Conservation (phyloP, 2,888 invertebrate species). For the Rhogogaster chlorosoma region DNA sequence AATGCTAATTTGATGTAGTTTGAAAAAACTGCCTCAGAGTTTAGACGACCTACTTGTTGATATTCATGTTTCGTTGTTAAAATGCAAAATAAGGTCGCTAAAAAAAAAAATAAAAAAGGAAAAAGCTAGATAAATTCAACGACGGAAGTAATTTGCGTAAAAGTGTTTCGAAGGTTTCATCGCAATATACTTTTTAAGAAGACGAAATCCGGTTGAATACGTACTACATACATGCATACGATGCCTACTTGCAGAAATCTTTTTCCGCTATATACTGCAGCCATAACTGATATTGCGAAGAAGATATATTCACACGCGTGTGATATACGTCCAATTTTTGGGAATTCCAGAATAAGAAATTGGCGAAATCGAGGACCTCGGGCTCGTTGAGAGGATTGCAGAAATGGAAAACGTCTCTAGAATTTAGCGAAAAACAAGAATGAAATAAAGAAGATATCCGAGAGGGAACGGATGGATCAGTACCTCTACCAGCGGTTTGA, state of each 20-base stretch:
- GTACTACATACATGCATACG: background rate
- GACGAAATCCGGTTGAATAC: background rate
- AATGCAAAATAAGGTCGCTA: conserved; percentile 29
- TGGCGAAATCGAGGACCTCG: background rate
- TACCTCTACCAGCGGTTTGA: conserved; percentile 14
- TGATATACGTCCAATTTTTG: background rate
- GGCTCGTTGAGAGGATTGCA: conserved; percentile 9
- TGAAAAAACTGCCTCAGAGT: conserved; percentile 14
- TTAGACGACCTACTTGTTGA: conserved; percentile 37
- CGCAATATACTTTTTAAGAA: background rate
- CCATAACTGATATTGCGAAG: background rate
- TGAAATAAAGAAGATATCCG: conserved; percentile 33
- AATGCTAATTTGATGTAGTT: conserved; percentile 37
- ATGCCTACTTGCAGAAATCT: background rate
- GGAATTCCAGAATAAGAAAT: background rate
- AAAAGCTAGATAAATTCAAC: background rate
- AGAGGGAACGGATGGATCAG: conserved; percentile 21
- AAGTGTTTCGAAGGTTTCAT: background rate
- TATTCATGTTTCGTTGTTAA: conserved; percentile 39
- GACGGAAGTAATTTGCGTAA: conserved; percentile 7
- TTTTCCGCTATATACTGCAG: background rate
- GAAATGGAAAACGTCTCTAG: background rate
- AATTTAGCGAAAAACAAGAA: conserved; percentile 28
- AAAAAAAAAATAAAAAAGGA: background rate
- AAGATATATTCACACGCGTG: background rate